Percentiles rank a stretch among this genome's conserved stretches.
phyloP scores from a whole-genome alignment of 2,113 vertebrate species.

The Loxodonta africana region DNA sequence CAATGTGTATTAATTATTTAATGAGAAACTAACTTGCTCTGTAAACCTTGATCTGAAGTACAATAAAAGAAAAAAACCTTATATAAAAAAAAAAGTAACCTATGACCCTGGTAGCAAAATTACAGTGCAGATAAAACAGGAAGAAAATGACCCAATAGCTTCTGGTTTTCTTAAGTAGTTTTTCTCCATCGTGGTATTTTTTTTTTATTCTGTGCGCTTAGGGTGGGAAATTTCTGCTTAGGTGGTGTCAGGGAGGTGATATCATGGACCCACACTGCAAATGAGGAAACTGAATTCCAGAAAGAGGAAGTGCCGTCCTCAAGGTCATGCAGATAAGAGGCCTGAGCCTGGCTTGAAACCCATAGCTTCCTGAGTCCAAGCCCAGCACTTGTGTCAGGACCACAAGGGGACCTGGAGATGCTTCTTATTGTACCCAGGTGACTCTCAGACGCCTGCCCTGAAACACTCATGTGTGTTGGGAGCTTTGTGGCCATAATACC shows the following conservation, averaged over 20 bases:
- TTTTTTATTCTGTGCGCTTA: background rate
- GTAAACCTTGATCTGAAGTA: no score
- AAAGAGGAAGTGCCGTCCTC: constrained; percentile 36
- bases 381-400: background rate
- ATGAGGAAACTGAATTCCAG: constrained; percentile 31
- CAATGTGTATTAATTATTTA: no score
- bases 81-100: background rate
- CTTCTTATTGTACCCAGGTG: no score
- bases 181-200: background rate
- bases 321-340: background rate
- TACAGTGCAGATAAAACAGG: background rate
- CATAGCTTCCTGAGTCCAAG: background rate
- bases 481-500: background rate
- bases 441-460: background rate
- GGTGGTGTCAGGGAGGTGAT: background rate
- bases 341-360: background rate
- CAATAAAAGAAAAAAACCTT: no score
- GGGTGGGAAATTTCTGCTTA: background rate
- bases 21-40: no score
- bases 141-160: background rate
- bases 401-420: no score
- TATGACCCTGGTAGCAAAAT: background rate
- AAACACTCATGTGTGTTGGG: background rate
- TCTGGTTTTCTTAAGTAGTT: background rate
- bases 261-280: background rate